Percentiles rank a stretch among this genome's conserved stretches.
These are phyloP conservation scores for Anhinga rufa DNA, from an alignment of 2,113 vertebrate species.

Conservation along the genomic window DNA sequence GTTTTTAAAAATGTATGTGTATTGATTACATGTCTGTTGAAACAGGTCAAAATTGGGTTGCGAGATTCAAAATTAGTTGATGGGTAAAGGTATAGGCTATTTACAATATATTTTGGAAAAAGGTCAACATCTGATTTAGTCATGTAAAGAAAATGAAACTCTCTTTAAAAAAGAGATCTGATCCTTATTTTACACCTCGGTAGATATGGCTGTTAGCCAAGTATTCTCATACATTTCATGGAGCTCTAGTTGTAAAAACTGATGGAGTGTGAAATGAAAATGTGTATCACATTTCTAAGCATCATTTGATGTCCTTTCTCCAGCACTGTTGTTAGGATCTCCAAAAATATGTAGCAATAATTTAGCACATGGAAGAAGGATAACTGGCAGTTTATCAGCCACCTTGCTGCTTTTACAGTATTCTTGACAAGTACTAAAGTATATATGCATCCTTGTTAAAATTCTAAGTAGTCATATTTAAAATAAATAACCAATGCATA, in stretches of 20 bases:
- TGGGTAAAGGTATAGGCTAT: neutral
- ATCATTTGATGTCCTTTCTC: slow-evolving; percentile 80
- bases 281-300: slow-evolving; percentile 86
- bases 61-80: neutral
- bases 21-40: neutral
- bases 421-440: slow-evolving; percentile 32
- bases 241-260: slow-evolving; percentile 79
- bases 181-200: slow-evolving; percentile 69
- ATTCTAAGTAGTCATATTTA: neutral
- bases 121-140: slow-evolving; percentile 43
- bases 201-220: slow-evolving; percentile 72
- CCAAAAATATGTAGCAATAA: slow-evolving; percentile 48
- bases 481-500: neutral
- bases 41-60: neutral
- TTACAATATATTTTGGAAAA: neutral
- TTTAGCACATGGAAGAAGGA: slow-evolving; percentile 67
- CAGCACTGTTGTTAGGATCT: slow-evolving; percentile 67
- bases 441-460: neutral
- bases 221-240: slow-evolving; percentile 69
- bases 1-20: neutral
- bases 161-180: slow-evolving; percentile 42
- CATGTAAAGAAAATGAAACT: slow-evolving; percentile 56
- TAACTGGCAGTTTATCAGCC: slow-evolving; percentile 62
- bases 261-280: slow-evolving; percentile 91
- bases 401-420: slow-evolving; percentile 38